Percentiles rank a stretch among this genome's conserved stretches.
Conservation (phyloP, 2,797 vertebrate genomes). For the Tamandua tetradactyla region DNA sequence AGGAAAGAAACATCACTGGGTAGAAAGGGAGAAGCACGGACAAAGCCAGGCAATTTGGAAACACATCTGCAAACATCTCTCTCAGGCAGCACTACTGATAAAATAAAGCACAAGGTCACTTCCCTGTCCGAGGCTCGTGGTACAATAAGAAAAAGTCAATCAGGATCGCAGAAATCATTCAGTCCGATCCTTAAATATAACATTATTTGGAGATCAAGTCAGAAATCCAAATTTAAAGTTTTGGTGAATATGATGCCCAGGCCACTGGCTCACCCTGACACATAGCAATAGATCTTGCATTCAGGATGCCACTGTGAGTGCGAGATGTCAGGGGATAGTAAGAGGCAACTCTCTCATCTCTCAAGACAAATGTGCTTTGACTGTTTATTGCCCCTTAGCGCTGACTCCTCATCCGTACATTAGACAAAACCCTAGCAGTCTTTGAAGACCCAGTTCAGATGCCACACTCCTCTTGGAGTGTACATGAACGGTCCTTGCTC, state of each 20-base stretch:
- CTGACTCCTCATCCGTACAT: neutral
- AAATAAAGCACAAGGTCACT: neutral
- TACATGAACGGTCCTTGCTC: neutral
- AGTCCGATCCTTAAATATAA: neutral
- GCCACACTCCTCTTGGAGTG: neutral
- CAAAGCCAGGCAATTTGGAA: neutral
- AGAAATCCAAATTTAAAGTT: neutral
- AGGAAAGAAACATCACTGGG: neutral
- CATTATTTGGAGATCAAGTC: conserved; percentile 2
- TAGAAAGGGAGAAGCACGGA: neutral
- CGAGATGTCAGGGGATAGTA: neutral
- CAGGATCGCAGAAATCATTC: neutral
- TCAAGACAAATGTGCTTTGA: neutral
- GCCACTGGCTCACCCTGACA: neutral
- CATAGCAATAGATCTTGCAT: neutral
- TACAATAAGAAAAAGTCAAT: conserved; percentile 13
- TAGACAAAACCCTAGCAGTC: neutral
- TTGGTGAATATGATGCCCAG: neutral
- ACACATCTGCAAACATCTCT: neutral
- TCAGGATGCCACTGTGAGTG: neutral
- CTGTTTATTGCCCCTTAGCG: neutral
- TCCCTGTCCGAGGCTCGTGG: neutral
- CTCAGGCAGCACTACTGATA: neutral
- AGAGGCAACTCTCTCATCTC: neutral
- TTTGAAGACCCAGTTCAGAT: neutral